phyloP scores from a whole-genome alignment of 1,140 invertebrate species.

The Aleiodes sp. region DNA sequence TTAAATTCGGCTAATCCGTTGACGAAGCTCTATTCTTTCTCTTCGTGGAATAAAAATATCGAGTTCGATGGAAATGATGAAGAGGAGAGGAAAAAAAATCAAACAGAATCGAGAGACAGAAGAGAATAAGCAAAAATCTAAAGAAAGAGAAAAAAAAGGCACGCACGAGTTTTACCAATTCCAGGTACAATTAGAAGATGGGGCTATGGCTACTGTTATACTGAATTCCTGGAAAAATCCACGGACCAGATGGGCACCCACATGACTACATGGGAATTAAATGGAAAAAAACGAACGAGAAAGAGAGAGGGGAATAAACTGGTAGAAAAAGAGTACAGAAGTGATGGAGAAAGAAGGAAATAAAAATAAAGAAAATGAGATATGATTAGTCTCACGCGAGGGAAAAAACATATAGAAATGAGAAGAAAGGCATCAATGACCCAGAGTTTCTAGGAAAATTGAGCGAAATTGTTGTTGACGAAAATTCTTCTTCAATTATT shows the following conservation, averaged over 20 bases:
- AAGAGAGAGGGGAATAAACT: background rate
- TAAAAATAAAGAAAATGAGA: conserved; percentile 7
- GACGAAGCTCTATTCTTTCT: too few relatives aligned
- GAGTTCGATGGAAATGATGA: too few relatives aligned
- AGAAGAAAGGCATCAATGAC: background rate
- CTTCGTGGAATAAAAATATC: too few relatives aligned
- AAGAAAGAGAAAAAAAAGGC: background rate
- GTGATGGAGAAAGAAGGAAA: background rate
- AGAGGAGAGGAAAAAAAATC: too few relatives aligned
- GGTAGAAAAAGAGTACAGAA: background rate
- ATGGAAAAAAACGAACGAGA: background rate
- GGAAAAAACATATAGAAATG: background rate
- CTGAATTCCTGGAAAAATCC: background rate
- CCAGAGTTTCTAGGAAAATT: background rate
- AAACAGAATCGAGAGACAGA: too few relatives aligned
- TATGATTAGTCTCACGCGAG: background rate
- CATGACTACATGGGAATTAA: conserved; percentile 6
- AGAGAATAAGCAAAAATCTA: background rate
- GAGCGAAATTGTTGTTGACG: background rate
- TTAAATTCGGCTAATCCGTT: too few relatives aligned
- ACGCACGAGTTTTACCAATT: conserved; percentile 10
- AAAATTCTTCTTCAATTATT: background rate
- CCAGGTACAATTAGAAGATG: conserved; percentile 25
- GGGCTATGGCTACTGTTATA: conserved; percentile 14
- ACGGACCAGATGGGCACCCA: background rate